These are phyloP conservation scores for Lithophane ornitopus DNA, from an alignment of 2,888 invertebrate genomes.

Conservation along the genomic window DNA sequence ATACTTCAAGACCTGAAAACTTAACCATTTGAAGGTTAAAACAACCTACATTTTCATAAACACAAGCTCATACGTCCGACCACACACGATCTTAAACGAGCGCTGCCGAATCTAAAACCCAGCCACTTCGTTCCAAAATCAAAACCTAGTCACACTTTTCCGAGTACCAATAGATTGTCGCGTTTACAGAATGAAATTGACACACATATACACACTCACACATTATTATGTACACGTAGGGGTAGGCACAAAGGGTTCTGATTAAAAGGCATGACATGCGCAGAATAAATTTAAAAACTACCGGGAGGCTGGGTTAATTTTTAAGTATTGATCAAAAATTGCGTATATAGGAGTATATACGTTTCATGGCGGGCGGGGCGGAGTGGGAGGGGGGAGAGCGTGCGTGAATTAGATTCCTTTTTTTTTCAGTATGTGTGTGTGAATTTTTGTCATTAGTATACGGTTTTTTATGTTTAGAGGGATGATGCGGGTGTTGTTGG, in stretches of 20 bases:
- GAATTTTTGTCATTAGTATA: slow-evolving; percentile 86
- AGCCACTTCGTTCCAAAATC: slow-evolving; percentile 60
- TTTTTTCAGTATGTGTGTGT: slow-evolving; percentile 77
- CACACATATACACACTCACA: slow-evolving; percentile 71
- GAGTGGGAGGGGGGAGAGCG: slow-evolving; percentile 65
- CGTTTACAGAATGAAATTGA: slow-evolving; percentile 68
- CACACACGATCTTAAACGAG: slow-evolving; percentile 28
- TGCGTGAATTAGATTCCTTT: slow-evolving; percentile 87
- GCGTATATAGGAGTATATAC: slow-evolving; percentile 78
- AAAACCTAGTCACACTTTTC: slow-evolving; percentile 72
- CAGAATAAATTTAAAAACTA: slow-evolving; percentile 90
- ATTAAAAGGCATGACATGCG: slow-evolving; percentile 91
- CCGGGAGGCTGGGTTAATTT: slow-evolving; percentile 89
- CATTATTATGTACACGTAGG: slow-evolving; percentile 72
- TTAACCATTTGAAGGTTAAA: not conserved
- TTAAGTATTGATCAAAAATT: slow-evolving; percentile 91
- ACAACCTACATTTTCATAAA: not conserved
- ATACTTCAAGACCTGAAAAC: not conserved
- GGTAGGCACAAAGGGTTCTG: slow-evolving; percentile 85
- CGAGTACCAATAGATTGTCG: slow-evolving; percentile 64
- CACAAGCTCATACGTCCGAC: not conserved
- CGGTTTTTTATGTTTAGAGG: slow-evolving; percentile 64
- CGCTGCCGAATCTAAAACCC: slow-evolving; percentile 23
- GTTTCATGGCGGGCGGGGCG: slow-evolving; percentile 59
- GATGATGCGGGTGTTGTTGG: slow-evolving; percentile 44